Conservation (phyloP, 2,888 invertebrate genomes). For the Eupsilia transversa region DNA sequence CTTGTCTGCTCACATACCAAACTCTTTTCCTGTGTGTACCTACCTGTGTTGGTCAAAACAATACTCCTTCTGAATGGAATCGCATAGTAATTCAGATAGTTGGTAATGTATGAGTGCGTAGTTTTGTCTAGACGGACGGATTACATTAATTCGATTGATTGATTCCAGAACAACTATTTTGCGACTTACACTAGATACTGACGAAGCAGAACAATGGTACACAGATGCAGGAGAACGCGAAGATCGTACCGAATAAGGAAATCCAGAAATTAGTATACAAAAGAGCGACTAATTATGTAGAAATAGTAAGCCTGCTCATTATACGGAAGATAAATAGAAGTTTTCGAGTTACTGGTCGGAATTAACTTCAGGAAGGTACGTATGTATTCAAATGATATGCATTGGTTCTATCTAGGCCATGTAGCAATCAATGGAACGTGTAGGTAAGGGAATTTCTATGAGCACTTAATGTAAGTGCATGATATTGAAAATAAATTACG, state of each 20-base stretch:
- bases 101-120: constrained; percentile 22
- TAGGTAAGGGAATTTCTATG: constrained; percentile 33
- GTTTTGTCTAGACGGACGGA: constrained; percentile 37
- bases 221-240: neutral
- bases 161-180: neutral
- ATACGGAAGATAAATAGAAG: neutral
- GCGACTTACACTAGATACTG: neutral
- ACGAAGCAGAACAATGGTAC: neutral
- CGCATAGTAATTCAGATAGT: constrained; percentile 16
- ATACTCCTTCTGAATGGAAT: constrained; percentile 58
- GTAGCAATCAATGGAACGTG: constrained; percentile 31
- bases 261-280: too few relatives aligned
- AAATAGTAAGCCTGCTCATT: neutral
- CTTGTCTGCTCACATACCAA: neutral
- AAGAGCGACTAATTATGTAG: neutral
- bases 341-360: neutral
- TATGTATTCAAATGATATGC: constrained; percentile 52
- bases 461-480: constrained; percentile 13
- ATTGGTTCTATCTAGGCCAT: constrained; percentile 23
- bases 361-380: neutral
- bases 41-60: constrained; percentile 36
- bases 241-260: neutral
- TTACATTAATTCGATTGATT: constrained; percentile 11
- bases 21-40: constrained; percentile 15
- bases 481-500: constrained; percentile 20